phyloP scores from a whole-genome alignment of 2,888 invertebrate genomes.

The Lithosia quadra region DNA sequence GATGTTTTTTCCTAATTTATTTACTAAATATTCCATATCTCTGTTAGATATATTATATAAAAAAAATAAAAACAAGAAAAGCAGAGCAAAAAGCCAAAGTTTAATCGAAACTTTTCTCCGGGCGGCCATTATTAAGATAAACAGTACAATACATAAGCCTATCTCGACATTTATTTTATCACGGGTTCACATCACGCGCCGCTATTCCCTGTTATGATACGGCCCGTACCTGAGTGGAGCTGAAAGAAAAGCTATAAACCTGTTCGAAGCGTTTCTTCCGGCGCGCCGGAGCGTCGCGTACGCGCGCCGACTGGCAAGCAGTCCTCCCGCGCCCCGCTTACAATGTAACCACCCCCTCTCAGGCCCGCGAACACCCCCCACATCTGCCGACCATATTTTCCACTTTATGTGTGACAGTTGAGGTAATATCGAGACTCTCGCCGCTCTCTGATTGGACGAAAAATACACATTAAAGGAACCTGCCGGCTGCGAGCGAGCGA shows the following conservation, averaged over 20 bases:
- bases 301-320: conserved; percentile 81
- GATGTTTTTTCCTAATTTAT: too few species aligned
- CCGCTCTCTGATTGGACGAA: conserved; percentile 88
- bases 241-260: conserved; percentile 88
- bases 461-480: conserved; percentile 88
- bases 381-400: conserved; percentile 88
- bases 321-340: conserved; percentile 57
- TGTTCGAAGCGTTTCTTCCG: conserved; percentile 84
- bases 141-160: conserved; percentile 88
- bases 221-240: conserved; percentile 86
- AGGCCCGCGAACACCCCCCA: conserved; percentile 70
- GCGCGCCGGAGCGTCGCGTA: conserved; percentile 85
- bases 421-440: conserved; percentile 88
- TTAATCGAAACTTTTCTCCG: conserved; percentile 85
- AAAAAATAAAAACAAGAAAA: conserved; percentile 55
- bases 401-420: conserved; percentile 88
- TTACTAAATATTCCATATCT: neutral
- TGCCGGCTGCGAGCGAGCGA: conserved; percentile 85
- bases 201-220: conserved; percentile 87
- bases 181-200: conserved; percentile 87
- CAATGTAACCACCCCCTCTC: conserved; percentile 43
- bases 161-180: conserved; percentile 87
- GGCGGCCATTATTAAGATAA: conserved; percentile 86
- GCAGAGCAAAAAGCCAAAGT: conserved; percentile 70
- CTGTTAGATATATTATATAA: conserved; percentile 27